These are phyloP conservation scores for Exocentrus adspersus DNA, from an alignment of 2,888 invertebrate genomes.

Conservation along the genomic window DNA sequence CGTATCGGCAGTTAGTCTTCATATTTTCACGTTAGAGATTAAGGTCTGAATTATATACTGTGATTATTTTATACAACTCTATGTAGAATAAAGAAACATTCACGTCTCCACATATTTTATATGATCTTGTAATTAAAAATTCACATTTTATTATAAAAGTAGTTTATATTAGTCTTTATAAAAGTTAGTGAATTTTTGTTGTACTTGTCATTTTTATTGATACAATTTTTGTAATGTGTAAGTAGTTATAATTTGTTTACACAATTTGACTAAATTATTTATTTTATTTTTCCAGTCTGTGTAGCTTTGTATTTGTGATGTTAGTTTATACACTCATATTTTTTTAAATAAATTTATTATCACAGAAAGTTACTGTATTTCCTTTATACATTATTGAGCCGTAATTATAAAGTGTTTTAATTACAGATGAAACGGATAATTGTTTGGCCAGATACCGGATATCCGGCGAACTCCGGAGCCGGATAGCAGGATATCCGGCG, in stretches of 20 bases:
- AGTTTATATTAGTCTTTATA: not conserved
- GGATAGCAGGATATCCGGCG: too few species aligned
- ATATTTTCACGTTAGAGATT: slow-evolving; percentile 33
- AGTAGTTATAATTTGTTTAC: not conserved
- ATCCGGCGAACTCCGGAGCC: too few species aligned
- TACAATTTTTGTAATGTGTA: slow-evolving; percentile 7
- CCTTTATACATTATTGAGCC: too few species aligned
- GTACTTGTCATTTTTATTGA: not conserved
- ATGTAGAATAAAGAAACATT: slow-evolving; percentile 14
- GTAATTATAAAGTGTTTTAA: too few species aligned
- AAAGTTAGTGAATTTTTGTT: not conserved
- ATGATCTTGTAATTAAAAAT: slow-evolving; percentile 13
- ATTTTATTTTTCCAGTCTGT: not conserved
- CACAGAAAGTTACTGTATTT: too few species aligned
- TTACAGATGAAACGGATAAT: too few species aligned
- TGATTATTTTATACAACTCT: slow-evolving; percentile 42
- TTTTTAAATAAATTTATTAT: not conserved
- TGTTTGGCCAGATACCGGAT: too few species aligned
- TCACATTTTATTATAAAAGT: slow-evolving; percentile 5
- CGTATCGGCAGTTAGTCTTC: slow-evolving; percentile 27
- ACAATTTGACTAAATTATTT: not conserved
- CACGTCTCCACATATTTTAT: slow-evolving; percentile 17
- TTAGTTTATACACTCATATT: not conserved
- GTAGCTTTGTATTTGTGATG: slow-evolving; percentile 5
- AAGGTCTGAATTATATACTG: slow-evolving; percentile 46